These are phyloP conservation scores for Emydocephalus ijimae DNA, from an alignment of 2,113 vertebrate genomes.

Conservation along the genomic window DNA sequence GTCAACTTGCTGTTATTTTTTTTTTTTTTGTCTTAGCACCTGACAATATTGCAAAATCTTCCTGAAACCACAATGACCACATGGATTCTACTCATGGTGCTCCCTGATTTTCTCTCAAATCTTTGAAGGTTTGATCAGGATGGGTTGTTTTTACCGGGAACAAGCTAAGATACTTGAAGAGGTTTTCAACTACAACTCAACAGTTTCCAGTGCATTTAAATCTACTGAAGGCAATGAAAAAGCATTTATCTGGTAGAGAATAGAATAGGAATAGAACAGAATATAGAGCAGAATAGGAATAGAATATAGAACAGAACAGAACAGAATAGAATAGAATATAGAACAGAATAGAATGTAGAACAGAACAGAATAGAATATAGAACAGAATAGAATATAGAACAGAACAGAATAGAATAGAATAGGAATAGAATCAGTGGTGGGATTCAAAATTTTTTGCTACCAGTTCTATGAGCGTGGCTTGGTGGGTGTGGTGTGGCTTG, in stretches of 20 bases:
- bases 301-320: no score
- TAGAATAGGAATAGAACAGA: no score
- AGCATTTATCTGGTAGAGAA: neutral
- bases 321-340: no score
- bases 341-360: no score
- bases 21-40: conserved; percentile 17
- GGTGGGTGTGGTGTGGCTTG: no score
- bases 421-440: no score
- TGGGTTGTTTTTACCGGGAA: neutral
- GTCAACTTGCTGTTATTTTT: neutral
- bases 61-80: rapidly evolving
- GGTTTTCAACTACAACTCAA: neutral
- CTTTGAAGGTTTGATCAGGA: conserved; percentile 5
- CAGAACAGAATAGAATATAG: no score
- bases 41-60: conserved; percentile 5
- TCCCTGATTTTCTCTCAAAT: conserved; percentile 18
- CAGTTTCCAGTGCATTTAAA: neutral
- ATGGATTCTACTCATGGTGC: neutral
- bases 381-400: no score
- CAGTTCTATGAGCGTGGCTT: no score
- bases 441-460: no score
- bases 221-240: neutral
- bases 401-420: no score
- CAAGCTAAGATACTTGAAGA: neutral
- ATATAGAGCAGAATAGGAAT: no score